phyloP scores from a whole-genome alignment of 2,113 vertebrate genomes.

The Lucifuga dentata region DNA sequence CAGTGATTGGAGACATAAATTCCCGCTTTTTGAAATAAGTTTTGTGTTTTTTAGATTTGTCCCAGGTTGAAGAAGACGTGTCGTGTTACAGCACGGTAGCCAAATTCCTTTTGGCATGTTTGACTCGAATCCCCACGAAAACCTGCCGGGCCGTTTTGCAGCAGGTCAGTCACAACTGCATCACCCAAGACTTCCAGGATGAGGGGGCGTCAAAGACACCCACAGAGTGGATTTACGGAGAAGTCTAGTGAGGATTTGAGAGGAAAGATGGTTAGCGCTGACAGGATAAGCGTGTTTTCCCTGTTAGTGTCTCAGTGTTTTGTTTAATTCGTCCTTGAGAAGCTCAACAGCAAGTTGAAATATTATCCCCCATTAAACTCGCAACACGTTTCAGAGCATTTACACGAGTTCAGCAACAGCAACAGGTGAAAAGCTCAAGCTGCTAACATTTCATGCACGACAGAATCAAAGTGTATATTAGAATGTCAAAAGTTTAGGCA shows the following conservation, averaged over 20 bases:
- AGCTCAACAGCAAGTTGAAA: background rate
- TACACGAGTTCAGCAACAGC: too few species aligned
- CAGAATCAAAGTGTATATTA: too few species aligned
- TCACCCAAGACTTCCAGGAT: background rate
- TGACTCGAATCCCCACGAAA: constrained; percentile 77
- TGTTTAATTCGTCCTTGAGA: background rate
- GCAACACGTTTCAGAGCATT: too few species aligned
- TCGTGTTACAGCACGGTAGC: constrained; percentile 70
- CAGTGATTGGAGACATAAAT: too few species aligned
- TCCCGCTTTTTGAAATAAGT: too few species aligned
- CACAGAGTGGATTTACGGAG: background rate
- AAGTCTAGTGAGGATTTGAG: too few species aligned
- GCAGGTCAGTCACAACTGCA: constrained; percentile 72
- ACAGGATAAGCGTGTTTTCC: background rate
- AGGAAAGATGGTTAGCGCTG: background rate
- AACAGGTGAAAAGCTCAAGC: too few species aligned
- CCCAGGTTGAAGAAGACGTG: constrained; percentile 68
- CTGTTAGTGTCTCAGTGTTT: too few species aligned
- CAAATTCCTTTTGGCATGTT: constrained; percentile 79
- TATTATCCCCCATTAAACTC: too few species aligned
- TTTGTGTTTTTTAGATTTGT: constrained; percentile 66
- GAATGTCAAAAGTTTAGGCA: background rate
- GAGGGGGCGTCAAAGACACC: background rate
- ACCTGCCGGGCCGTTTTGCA: constrained; percentile 80
- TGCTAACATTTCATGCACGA: too few species aligned